Percentiles rank a stretch among this genome's conserved stretches.
phyloP scores from a whole-genome alignment of 2,113 vertebrate genomes.

The Chloropsis cyanopogon region DNA sequence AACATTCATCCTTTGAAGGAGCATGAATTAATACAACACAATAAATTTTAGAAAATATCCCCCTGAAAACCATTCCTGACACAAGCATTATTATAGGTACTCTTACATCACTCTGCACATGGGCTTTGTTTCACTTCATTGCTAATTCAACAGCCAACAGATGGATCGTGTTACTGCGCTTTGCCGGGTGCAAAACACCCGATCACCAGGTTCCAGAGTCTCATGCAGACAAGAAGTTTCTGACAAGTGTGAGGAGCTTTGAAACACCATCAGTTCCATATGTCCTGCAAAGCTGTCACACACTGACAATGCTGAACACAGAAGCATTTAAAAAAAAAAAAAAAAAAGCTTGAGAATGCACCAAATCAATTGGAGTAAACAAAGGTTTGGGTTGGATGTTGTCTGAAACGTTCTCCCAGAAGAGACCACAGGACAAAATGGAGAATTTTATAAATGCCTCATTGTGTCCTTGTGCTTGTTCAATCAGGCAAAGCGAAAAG shows the following conservation, averaged over 20 bases:
- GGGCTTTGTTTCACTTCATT: neutral
- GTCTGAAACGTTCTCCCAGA: neutral
- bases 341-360: neutral
- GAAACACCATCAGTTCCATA: neutral
- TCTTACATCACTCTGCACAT: accelerated
- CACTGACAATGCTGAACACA: accelerated
- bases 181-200: neutral
- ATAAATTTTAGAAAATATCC: neutral
- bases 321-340: neutral
- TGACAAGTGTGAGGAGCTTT: slow-evolving; percentile 33
- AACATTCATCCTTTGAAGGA: neutral
- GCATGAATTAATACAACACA: neutral
- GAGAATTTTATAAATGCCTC: neutral
- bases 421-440: neutral
- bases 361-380: neutral
- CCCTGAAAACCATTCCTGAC: neutral
- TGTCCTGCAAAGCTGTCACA: neutral
- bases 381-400: neutral
- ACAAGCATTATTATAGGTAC: neutral
- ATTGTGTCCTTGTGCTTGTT: neutral
- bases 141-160: slow-evolving; percentile 28
- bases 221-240: neutral
- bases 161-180: neutral
- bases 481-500: neutral
- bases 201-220: neutral